Percentiles rank a stretch among this genome's conserved stretches.
Evolutionary conservation across 2,888 invertebrate species (phyloP).

Genomic region (Cosmopolites sordidus): DNA sequence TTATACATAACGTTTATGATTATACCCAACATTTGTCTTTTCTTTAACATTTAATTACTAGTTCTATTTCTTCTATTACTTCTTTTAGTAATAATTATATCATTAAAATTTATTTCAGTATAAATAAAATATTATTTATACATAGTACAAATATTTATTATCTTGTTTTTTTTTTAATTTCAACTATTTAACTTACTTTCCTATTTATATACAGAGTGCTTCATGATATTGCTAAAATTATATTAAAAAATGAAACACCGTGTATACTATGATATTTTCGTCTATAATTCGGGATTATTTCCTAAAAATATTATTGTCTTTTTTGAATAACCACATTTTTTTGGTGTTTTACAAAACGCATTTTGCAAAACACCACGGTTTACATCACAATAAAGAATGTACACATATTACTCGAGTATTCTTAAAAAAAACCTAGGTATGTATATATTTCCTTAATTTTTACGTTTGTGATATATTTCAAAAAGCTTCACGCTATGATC

Average conservation of each 20-base stretch:
- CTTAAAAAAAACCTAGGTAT: conserved; percentile 5
- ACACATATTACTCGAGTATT: conserved; percentile 10
- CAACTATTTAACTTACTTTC: conserved; percentile 1
- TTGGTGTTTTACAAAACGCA: conserved; percentile 7
- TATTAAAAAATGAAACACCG: conserved; percentile 2
- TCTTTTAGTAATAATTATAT: no score
- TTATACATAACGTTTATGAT: conserved; percentile 15
- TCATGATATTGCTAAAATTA: background rate
- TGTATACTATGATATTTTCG: background rate
- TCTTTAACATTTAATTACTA: conserved; percentile 10
- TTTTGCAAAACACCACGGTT: conserved; percentile 8
- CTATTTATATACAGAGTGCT: conserved; percentile 9
- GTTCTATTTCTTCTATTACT: conserved; percentile 7
- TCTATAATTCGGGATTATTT: conserved; percentile 21
- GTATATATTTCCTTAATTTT: no score
- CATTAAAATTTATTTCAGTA: conserved; percentile 6
- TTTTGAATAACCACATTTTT: conserved; percentile 9
- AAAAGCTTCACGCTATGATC: no score
- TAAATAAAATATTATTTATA: conserved; percentile 7
- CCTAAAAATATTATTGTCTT: conserved; percentile 25
- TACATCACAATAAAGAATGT: conserved; percentile 9
- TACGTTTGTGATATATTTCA: no score
- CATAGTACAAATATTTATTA: conserved; percentile 17
- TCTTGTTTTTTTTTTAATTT: conserved; percentile 6
- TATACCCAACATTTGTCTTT: conserved; percentile 10